phyloP scores from a whole-genome alignment of 2,888 invertebrate genomes.

The Taphrorychus bicolor region DNA sequence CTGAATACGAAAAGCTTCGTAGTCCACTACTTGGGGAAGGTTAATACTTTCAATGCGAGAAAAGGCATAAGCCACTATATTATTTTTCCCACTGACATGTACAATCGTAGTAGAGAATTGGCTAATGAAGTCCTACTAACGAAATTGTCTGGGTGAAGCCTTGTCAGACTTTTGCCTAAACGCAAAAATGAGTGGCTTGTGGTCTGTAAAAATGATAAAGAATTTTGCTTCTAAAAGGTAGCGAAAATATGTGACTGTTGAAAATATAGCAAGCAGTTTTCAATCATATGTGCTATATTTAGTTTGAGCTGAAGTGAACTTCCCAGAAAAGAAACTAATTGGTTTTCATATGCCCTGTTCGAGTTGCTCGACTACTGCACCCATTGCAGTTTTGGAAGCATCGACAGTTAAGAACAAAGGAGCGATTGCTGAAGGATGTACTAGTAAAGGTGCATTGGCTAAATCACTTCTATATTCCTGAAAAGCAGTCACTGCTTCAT shows the following conservation, averaged over 20 bases:
- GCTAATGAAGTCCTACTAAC: conserved; percentile 1
- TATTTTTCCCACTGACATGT: conserved; percentile 11
- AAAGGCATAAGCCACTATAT: conserved; percentile 11
- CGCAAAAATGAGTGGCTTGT: conserved; percentile 13
- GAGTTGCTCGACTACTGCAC: conserved; percentile 30
- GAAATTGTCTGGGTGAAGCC: conserved; percentile 13
- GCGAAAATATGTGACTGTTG: conserved; percentile 27
- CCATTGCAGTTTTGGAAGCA: no score
- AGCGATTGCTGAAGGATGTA: no score
- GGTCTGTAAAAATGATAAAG: conserved; percentile 18
- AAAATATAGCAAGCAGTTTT: conserved; percentile 43
- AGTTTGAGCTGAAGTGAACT: conserved; percentile 11
- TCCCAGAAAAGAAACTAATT: conserved; percentile 27
- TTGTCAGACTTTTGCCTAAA: conserved; percentile 39
- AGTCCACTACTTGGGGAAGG: background rate
- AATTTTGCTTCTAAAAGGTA: conserved; percentile 19
- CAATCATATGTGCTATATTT: conserved; percentile 51
- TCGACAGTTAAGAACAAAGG: no score
- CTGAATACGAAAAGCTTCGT: background rate
- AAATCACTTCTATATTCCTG: no score
- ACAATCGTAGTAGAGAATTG: conserved; percentile 16
- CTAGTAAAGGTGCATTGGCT: no score
- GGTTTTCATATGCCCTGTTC: conserved; percentile 18
- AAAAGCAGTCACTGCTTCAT: no score
- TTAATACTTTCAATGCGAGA: conserved; percentile 5